These are phyloP conservation scores for Pygoscelis adeliae DNA, from an alignment of 2,113 vertebrate species.

Conservation along the genomic window DNA sequence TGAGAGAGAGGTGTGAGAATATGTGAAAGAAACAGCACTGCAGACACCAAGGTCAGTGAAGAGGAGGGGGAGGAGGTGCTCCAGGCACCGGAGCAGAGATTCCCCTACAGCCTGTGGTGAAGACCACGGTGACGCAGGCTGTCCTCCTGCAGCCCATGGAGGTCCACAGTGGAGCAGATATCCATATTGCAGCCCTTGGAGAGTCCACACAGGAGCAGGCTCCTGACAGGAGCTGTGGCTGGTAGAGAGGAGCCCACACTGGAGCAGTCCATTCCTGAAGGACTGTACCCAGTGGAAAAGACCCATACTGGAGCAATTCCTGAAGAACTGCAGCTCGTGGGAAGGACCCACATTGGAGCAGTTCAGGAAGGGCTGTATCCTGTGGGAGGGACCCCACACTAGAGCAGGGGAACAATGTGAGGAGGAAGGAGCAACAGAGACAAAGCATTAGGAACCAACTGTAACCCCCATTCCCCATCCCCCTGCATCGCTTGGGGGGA, in stretches of 20 bases:
- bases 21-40: background rate
- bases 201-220: background rate
- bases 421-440: background rate
- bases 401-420: background rate
- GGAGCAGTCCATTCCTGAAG: background rate
- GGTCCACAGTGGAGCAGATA: accelerated
- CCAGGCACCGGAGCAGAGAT: background rate
- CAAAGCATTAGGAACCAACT: background rate
- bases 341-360: background rate
- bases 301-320: background rate
- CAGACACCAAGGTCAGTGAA: background rate
- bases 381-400: background rate
- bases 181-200: background rate
- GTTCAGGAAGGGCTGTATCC: background rate
- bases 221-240: background rate
- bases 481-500: background rate
- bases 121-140: accelerated
- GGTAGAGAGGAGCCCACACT: background rate
- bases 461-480: background rate
- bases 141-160: background rate
- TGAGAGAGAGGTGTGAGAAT: background rate
- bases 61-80: background rate
- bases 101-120: background rate
- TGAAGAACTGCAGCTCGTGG: background rate
- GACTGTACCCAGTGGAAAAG: background rate